Percentiles rank a stretch among this genome's conserved stretches.
phyloP scores from a whole-genome alignment of 2,888 invertebrate genomes.

The Phyllotreta cruciferae region DNA sequence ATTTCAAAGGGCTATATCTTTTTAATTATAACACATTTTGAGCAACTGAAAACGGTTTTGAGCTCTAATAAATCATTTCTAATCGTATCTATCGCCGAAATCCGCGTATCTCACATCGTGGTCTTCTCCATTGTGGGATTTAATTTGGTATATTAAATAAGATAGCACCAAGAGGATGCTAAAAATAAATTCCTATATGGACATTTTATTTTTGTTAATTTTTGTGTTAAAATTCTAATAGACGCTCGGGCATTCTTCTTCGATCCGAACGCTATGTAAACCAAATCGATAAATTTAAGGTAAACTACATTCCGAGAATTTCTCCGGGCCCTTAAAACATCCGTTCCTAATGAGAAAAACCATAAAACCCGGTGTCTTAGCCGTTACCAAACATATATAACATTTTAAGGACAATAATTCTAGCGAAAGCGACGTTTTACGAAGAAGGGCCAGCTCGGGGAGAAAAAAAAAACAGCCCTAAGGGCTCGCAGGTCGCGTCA shows the following conservation, averaged over 20 bases:
- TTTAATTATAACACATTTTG: no score
- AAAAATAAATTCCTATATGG: slow-evolving; percentile 5
- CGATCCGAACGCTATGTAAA: neutral
- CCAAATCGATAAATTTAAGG: slow-evolving; percentile 29
- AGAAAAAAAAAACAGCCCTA: slow-evolving; percentile 46
- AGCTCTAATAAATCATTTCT: no score
- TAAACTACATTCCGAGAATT: slow-evolving; percentile 25
- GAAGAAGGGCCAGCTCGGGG: slow-evolving; percentile 46
- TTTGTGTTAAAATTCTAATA: slow-evolving; percentile 25
- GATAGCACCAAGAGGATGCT: no score
- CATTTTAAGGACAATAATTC: slow-evolving; percentile 51
- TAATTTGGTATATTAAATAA: no score
- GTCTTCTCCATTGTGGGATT: no score
- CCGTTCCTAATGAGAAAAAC: slow-evolving; percentile 29
- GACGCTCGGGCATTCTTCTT: slow-evolving; percentile 15
- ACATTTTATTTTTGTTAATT: no score
- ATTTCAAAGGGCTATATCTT: no score
- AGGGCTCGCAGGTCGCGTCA: slow-evolving; percentile 55
- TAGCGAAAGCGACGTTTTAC: slow-evolving; percentile 43
- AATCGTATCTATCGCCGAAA: no score
- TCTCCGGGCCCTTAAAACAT: slow-evolving; percentile 23
- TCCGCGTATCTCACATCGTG: no score
- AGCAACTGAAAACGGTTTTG: no score
- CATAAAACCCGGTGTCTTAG: slow-evolving; percentile 31
- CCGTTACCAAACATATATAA: slow-evolving; percentile 46